Base-by-base conservation (phyloP, 2,797 vertebrate genomes). In the Alosa sapidissima region DNA sequence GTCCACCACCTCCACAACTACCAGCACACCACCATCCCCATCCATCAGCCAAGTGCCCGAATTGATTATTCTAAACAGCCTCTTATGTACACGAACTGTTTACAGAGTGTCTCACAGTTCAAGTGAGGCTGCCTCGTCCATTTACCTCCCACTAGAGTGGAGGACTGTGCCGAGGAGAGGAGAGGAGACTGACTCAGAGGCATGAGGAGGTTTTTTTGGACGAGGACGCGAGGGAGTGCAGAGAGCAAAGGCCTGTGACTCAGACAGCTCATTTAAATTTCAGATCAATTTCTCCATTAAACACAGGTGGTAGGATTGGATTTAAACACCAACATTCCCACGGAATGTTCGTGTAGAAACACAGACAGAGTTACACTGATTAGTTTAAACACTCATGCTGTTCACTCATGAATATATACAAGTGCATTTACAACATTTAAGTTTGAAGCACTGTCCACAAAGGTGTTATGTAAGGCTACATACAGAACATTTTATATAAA, bases 81-180 rank as follows among this genome's bases (percentile, higher is more conserved):
- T 84, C 28, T 86, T 82, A 68, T 55, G 72, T 65, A n/a, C 58
- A 85, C 24, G 47, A 58, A 60, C 45, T 24, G 48, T 51, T 28
- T 45, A 58, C 81, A 81, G 21, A 55, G n/a, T 41, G 48, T 81
- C 84, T 85, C 82, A 62, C 83, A 85, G 85, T 68, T 78, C 78
- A 85, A 62, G 58, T 54, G 14, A n/a, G 81, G 72, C 83, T 81
- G 68, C 41, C 5, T 48, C 49, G 83, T 83, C 84, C 58, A 82
- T 85, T 84, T 83, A 68, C 82, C 55, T 45, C 85, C 55, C 48
- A 58, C 55, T 83, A 24, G 83, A 83, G 81, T 75, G 65, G 55
- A n/a, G 52, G 62, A 81, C 45, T 47, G 72, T 2, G 7, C 72
- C 16, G 54, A 55, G 16, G 52, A 72, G 65, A 72, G 68, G n/a